Conservation (phyloP, 2,113 vertebrate species). For the Callaeas wilsoni region DNA sequence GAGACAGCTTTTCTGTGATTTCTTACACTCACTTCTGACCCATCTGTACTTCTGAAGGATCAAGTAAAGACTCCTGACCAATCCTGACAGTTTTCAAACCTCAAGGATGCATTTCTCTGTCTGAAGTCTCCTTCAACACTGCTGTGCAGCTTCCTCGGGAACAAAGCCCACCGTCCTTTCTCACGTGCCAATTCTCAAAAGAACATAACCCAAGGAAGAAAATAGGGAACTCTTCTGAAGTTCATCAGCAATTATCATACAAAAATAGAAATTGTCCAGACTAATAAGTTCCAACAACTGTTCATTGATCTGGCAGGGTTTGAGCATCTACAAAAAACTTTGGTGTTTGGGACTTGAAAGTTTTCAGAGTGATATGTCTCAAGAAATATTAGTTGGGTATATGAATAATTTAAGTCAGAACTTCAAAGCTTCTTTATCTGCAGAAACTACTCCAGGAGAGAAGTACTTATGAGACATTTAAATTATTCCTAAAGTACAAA, state of each 20-base stretch:
- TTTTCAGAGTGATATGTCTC: neutral
- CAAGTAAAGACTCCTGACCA: neutral
- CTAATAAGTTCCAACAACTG: neutral
- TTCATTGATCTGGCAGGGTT: neutral
- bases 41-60: neutral
- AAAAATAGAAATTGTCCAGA: neutral
- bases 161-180: neutral
- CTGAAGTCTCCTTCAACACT: neutral
- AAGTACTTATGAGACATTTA: neutral
- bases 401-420: conserved; percentile 7
- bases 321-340: neutral
- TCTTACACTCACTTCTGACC: neutral
- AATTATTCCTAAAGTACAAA: neutral
- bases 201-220: neutral
- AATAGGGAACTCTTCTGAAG: neutral
- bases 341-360: neutral
- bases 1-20: neutral
- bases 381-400: neutral
- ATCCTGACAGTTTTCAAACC: neutral
- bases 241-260: neutral
- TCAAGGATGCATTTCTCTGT: neutral
- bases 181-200: neutral
- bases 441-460: neutral
- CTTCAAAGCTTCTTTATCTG: neutral
- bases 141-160: neutral